Conservation (phyloP, 2,113 vertebrate species). For the Heteronetta atricapilla region DNA sequence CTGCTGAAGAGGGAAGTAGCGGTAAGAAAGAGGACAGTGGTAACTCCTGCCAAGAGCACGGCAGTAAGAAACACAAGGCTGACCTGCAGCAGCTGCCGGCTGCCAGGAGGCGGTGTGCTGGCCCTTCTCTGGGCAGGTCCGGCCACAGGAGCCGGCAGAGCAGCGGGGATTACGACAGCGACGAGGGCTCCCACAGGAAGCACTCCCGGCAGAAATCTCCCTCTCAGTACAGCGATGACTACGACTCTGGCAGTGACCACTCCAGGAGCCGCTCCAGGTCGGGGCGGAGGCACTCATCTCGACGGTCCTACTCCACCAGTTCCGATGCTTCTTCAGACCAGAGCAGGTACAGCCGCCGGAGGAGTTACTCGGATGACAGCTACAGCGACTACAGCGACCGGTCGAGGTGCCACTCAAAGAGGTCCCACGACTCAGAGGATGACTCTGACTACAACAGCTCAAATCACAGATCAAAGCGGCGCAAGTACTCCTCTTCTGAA, state of each 20-base stretch:
- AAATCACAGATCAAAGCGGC: constrained; percentile 84
- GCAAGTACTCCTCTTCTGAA: constrained; percentile 83
- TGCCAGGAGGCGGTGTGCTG: constrained; percentile 69
- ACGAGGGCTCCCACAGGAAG: constrained; percentile 80
- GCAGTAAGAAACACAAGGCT: constrained; percentile 68
- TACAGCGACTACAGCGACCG: constrained; percentile 93
- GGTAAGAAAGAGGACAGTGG: constrained; percentile 76
- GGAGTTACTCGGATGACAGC: constrained; percentile 90
- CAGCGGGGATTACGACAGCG: constrained; percentile 87
- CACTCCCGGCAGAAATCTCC: constrained; percentile 84
- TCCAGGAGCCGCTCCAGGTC: constrained; percentile 88
- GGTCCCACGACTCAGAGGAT: constrained; percentile 83
- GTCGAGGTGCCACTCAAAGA: constrained; percentile 83
- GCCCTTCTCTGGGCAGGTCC: constrained; percentile 48
- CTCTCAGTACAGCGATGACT: constrained; percentile 86
- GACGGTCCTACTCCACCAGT: constrained; percentile 89
- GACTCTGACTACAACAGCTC: constrained; percentile 91
- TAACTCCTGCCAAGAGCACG: constrained; percentile 65
- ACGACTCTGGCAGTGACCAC: constrained; percentile 85
- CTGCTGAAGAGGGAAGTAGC: constrained; percentile 82
- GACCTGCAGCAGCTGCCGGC: constrained; percentile 31
- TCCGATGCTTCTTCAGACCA: constrained; percentile 89
- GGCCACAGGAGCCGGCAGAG: constrained; percentile 75
- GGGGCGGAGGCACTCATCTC: constrained; percentile 80
- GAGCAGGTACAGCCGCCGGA: constrained; percentile 86